Evolutionary conservation across 2,113 vertebrate species (phyloP).

Genomic region (Trachemys scripta): DNA sequence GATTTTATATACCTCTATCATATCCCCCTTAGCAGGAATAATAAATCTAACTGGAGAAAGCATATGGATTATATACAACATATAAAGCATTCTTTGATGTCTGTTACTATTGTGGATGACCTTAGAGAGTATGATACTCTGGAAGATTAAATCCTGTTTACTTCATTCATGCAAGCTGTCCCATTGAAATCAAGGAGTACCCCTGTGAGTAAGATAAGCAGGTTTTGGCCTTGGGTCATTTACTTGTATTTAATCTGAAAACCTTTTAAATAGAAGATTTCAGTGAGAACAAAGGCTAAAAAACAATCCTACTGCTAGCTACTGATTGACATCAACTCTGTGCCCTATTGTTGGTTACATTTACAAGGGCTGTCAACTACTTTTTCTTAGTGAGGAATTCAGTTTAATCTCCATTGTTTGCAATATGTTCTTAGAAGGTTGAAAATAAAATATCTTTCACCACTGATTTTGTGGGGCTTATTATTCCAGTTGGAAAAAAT

Average conservation of each 20-base stretch:
- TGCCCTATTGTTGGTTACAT: background rate
- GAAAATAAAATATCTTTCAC: background rate
- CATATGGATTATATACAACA: background rate
- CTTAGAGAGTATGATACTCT: rapidly evolving
- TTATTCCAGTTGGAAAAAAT: conserved; percentile 35
- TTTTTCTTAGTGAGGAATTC: background rate
- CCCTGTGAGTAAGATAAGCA: background rate
- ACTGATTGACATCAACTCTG: rapidly evolving
- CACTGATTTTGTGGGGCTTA: background rate
- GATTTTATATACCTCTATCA: too few species aligned
- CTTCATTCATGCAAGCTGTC: background rate
- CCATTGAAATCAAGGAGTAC: rapidly evolving
- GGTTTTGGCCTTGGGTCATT: background rate
- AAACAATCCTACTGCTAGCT: background rate
- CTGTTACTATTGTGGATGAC: conserved; percentile 52
- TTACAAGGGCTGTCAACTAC: background rate
- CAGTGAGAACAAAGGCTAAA: conserved; percentile 14
- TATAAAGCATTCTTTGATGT: background rate
- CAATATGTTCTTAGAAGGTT: background rate
- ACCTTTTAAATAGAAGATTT: conserved; percentile 6
- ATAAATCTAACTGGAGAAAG: background rate
- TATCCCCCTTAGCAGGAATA: background rate
- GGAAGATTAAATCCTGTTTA: background rate
- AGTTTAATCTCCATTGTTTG: background rate
- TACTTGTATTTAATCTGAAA: background rate